Conservation (phyloP, 2,888 invertebrate species). For the Pollenia amentaria region DNA sequence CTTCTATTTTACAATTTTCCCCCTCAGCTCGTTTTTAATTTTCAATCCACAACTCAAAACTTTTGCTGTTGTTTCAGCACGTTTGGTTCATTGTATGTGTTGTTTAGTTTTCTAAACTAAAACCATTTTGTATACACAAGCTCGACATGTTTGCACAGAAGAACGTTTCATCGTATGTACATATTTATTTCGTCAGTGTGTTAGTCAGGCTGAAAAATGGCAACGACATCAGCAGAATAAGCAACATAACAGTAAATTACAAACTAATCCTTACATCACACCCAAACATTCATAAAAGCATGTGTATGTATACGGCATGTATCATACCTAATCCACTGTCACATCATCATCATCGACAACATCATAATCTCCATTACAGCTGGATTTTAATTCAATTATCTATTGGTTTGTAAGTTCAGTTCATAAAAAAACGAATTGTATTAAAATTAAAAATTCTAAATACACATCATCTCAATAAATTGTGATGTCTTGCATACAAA, state of each 20-base stretch:
- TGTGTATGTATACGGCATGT: background rate
- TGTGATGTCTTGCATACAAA: slow-evolving; percentile 62
- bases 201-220: background rate
- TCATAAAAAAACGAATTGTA: background rate
- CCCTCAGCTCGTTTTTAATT: background rate
- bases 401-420: slow-evolving; percentile 54
- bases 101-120: slow-evolving; percentile 62
- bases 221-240: background rate
- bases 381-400: slow-evolving; percentile 69
- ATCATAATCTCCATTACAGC: slow-evolving; percentile 40
- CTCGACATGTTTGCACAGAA: slow-evolving; percentile 32
- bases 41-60: background rate
- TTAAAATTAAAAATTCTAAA: slow-evolving; percentile 60
- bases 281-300: background rate
- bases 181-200: slow-evolving; percentile 3
- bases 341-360: slow-evolving; percentile 21
- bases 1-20: background rate
- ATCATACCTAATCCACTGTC: slow-evolving; percentile 27
- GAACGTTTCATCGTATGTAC: slow-evolving; percentile 17
- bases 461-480: slow-evolving; percentile 39
- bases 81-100: slow-evolving; percentile 54
- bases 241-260: slow-evolving; percentile 29
- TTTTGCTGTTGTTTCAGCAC: slow-evolving; percentile 53
- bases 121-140: slow-evolving; percentile 34
- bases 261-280: slow-evolving; percentile 43